Base-by-base conservation (phyloP, 92 coral and sea anemone genomes). In the Zoanthus gigantus region DNA sequence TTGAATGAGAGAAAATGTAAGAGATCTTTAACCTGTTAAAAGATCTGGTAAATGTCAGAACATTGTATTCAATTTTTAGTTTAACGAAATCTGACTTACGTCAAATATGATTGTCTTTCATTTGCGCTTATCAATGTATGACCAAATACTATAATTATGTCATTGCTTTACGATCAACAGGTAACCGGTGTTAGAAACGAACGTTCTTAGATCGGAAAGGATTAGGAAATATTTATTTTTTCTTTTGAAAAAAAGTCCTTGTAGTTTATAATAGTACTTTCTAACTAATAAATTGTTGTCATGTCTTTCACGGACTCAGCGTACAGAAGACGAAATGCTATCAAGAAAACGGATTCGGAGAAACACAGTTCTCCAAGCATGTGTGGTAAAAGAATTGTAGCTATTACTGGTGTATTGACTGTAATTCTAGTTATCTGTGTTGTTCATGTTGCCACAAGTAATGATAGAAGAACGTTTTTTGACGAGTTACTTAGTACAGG, bases 401-500 rank as follows among this genome's bases (percentile, higher is more conserved):
- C 96, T 9, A 96, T 97, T 46, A 96, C 91, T 47, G 96, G 96
- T 82, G 92, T 97, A 68, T 88, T 97, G 74, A 95, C 99, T 30
- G 93, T 97, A 37, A 89, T 97, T 79, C 91, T 97, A 89, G 94
- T 97, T 58, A 94, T 95, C 63, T 97, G 97, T 18, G 98, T 97
- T 7, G 95, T 97, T 72, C 98, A 96, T 71, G 99, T 97, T 83
- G 96, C 98, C 65, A 97, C 97, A 72, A 94, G 97, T 74, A 97
- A 94, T 82, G 95, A 97, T 87, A 90, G 89, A 47, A 96, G 94
- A 82, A 97, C 96, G 63, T 94, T 95, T 91, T 95, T 93, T 86
- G 98, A 97, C 93, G 99, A 97, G 82, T 98, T 97, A 17, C 77
- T 97, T 23, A 95, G 98, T 47, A 97, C 99, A 34, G 99, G 99